Conservation (phyloP, 2,797 vertebrate species). For the Sebastolobus altivelis region DNA sequence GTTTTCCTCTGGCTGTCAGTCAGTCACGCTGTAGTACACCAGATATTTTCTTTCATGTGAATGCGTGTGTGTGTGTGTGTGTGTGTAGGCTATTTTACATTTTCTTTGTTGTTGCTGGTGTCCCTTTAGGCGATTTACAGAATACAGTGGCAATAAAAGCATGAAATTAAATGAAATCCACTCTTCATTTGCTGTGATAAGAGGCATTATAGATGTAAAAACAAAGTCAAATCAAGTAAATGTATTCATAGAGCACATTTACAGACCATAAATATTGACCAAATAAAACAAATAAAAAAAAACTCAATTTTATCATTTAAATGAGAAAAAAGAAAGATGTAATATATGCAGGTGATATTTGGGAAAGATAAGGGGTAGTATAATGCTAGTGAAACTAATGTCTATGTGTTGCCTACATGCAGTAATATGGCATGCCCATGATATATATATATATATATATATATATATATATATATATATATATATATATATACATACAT, state of each 20-base stretch:
- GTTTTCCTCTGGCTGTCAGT: constrained; percentile 16
- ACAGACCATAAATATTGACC: background rate
- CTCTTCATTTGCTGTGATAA: background rate
- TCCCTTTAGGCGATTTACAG: background rate
- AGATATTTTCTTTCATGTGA: background rate
- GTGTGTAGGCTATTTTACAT: background rate
- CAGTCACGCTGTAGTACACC: background rate
- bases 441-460: too few relatives aligned
- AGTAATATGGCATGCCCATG: too few relatives aligned
- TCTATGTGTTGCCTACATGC: too few relatives aligned
- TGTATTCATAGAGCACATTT: background rate
- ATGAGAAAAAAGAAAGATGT: too few relatives aligned
- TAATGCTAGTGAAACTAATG: too few relatives aligned
- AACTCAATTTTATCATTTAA: too few relatives aligned
- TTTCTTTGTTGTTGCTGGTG: background rate
- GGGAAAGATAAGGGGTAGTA: too few relatives aligned
- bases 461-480: too few relatives aligned
- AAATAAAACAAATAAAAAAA: background rate
- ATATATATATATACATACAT: too few relatives aligned
- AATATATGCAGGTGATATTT: too few relatives aligned
- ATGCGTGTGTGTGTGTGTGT: background rate
- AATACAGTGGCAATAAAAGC: background rate
- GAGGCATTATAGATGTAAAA: background rate
- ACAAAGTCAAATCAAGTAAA: background rate
- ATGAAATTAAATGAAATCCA: background rate